Percentiles rank a stretch among this genome's conserved stretches.
These are phyloP conservation scores for Pristionchus entomophagus DNA, from an alignment of 2,888 invertebrate species.

Conservation along the genomic window DNA sequence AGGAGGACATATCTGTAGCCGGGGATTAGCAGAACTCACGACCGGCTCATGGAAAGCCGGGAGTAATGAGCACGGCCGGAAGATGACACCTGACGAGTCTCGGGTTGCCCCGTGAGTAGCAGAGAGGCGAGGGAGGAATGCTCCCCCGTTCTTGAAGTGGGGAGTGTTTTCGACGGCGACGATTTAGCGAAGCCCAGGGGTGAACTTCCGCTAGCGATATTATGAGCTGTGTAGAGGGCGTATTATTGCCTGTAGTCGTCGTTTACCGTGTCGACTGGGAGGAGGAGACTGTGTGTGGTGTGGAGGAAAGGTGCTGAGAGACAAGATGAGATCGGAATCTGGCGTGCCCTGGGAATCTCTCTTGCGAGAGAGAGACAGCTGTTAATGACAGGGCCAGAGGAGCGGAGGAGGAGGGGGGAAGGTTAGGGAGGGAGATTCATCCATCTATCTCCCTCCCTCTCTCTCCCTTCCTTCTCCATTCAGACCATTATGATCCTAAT, in stretches of 20 bases:
- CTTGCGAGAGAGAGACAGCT: conserved; percentile 21
- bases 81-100: neutral
- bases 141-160: neutral
- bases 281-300: conserved; percentile 8
- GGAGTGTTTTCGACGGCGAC: neutral
- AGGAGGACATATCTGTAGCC: neutral
- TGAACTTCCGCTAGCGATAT: no score
- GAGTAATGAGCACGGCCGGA: no score
- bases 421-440: neutral
- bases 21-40: neutral
- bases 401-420: neutral
- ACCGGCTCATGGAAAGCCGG: neutral
- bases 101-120: neutral
- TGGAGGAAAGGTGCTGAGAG: neutral
- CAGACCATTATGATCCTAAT: neutral
- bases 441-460: conserved; percentile 12
- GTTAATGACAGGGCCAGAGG: neutral
- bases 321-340: neutral
- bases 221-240: no score
- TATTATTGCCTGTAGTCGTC: neutral
- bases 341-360: no score
- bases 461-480: neutral
- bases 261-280: neutral
- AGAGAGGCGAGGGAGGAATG: neutral
- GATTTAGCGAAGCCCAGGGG: no score